Evolutionary conservation across 2,113 vertebrate genomes (phyloP).

Genomic region (Noctilio leporinus): DNA sequence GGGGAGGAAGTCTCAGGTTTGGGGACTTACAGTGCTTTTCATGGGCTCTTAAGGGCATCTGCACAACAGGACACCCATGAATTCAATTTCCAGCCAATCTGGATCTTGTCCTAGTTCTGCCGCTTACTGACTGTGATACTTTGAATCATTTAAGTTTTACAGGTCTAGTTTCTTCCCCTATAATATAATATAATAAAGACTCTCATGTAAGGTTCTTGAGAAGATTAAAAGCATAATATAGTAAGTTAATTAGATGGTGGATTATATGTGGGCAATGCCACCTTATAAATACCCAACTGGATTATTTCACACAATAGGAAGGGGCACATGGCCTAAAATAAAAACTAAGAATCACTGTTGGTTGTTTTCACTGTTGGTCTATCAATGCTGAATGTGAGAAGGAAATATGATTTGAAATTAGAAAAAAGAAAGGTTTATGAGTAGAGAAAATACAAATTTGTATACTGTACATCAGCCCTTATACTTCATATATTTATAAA

Average conservation of each 20-base stretch:
- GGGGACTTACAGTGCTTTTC: neutral
- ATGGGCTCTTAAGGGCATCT: too few relatives aligned
- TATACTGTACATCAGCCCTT: neutral
- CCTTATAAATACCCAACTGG: neutral
- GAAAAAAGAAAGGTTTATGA: neutral
- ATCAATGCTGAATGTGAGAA: neutral
- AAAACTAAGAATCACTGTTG: neutral
- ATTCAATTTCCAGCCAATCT: neutral
- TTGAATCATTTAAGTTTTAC: neutral
- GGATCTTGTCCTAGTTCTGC: neutral
- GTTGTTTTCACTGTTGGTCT: neutral
- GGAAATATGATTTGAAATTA: neutral
- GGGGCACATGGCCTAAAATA: neutral
- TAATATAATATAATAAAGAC: neutral
- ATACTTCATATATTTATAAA: neutral
- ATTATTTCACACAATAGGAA: neutral
- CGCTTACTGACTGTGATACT: neutral
- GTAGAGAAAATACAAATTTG: neutral
- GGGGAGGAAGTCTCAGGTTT: neutral
- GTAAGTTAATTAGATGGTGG: neutral
- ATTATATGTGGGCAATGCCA: neutral
- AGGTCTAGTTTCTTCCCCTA: neutral
- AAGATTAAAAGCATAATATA: neutral
- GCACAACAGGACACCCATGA: neutral
- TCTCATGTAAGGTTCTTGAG: neutral